Base-by-base conservation (phyloP, 2,113 vertebrate species). In the Oceanites oceanicus region DNA sequence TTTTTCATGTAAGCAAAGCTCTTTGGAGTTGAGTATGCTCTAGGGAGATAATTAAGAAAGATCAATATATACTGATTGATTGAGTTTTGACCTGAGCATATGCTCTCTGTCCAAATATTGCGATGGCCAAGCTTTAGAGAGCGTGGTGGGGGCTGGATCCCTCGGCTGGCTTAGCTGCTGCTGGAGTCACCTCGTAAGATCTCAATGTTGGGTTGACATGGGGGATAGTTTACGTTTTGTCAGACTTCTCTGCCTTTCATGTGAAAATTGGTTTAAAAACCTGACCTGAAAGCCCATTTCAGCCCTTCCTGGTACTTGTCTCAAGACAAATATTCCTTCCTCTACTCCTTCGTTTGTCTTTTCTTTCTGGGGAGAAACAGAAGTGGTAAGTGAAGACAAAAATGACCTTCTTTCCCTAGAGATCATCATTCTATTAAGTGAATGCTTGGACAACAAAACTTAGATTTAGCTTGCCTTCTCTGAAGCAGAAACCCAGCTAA, bases 1-100 rank as follows among this genome's bases (percentile, higher is more conserved):
- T 95, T 90, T 96, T 96, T 86, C 77, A 58, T 49, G 86, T 87
- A 68, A 88, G 77, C 80, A 56, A 68, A 92, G 62, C 78, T 85
- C 86, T 77, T 88, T 47, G 61, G 88, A 86, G 71, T 38, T 70
- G 88, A 62, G 65, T 58, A 36, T 61, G 88, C 88, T 95, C 83
- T 56, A 29, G 88, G 63, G 95, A 92, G 91, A 47, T 95, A 83
- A 80, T 97, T 95, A 86, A 81, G 88, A 63, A 38, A 87, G 95
- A 92, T 94, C 88, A 34, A 65, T 88, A 47, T 47, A 15, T 68
- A 67, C 62, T n/a, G 79, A 88, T 73, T 66, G 97, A 95, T 95
- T 77, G 96, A 87, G 88, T 88, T 94, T 82, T 90, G 90, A 86
- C 76, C 67, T 20, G 76, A 83, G 77, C 58, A 34, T 14, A 22